Conservation (phyloP, 1,140 invertebrate genomes). For the Cryptotermes secundus region DNA sequence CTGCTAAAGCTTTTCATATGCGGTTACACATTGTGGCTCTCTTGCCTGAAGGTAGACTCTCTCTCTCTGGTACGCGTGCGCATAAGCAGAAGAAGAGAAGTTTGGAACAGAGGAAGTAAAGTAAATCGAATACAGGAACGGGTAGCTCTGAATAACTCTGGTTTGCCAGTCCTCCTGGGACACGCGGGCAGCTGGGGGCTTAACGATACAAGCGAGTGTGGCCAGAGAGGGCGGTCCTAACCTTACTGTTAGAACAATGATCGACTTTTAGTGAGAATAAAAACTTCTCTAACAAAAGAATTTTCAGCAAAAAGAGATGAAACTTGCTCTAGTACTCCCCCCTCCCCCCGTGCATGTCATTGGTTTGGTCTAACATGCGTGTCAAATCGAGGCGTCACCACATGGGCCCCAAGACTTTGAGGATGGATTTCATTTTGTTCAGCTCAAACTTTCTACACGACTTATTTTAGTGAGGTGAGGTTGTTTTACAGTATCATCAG, state of each 20-base stretch:
- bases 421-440: neutral
- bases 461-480: too few relatives aligned
- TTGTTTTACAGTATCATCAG: too few relatives aligned
- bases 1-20: neutral
- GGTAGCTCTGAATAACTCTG: neutral
- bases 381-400: neutral
- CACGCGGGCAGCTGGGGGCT: neutral
- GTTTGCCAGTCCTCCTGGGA: neutral
- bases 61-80: neutral
- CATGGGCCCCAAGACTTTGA: neutral
- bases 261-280: constrained; percentile 17
- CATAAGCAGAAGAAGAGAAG: neutral
- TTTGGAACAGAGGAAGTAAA: neutral
- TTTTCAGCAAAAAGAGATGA: neutral
- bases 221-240: neutral
- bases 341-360: neutral
- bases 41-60: neutral
- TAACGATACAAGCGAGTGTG: neutral
- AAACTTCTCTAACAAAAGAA: constrained; percentile 2
- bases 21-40: neutral
- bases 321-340: neutral
- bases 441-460: neutral
- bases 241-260: neutral
- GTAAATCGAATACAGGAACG: neutral
- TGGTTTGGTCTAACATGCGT: neutral